phyloP scores from a whole-genome alignment of 2,888 invertebrate species.

The Trichopoda pennipes region DNA sequence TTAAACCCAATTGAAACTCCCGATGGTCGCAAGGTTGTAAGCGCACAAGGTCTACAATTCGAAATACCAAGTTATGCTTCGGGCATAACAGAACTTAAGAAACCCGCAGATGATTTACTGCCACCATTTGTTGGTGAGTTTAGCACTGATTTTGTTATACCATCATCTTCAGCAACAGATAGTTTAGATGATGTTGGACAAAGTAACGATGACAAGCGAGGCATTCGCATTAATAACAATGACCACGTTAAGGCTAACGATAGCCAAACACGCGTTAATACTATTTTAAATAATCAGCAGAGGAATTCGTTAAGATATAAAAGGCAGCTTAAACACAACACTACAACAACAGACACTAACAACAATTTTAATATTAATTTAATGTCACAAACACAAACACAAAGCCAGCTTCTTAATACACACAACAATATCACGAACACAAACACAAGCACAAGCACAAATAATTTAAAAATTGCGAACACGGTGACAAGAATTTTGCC shows the following conservation, averaged over 20 bases:
- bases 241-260: conserved; percentile 23
- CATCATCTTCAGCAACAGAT: conserved; percentile 41
- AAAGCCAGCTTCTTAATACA: conserved; percentile 9
- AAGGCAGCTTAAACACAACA: conserved; percentile 53
- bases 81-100: conserved; percentile 80
- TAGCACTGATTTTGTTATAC: conserved; percentile 58
- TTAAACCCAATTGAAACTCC: conserved; percentile 78
- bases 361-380: conserved; percentile 22
- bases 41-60: conserved; percentile 79
- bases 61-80: conserved; percentile 81
- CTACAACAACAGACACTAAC: conserved; percentile 35
- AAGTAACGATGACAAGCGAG: conserved; percentile 32
- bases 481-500: conserved; percentile 4
- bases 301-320: conserved; percentile 32
- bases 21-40: conserved; percentile 79
- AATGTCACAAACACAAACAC: conserved; percentile 24
- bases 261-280: conserved; percentile 6
- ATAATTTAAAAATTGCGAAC: conserved; percentile 24
- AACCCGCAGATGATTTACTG: conserved; percentile 78
- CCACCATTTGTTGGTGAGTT: conserved; percentile 81
- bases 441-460: conserved; percentile 30
- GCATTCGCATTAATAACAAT: conserved; percentile 28
- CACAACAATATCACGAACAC: conserved; percentile 29
- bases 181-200: conserved; percentile 51
- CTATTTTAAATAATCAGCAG: conserved; percentile 19